Percentiles rank a stretch among this genome's conserved stretches.
phyloP scores from a whole-genome alignment of 1,140 invertebrate species.

The Semibalanus balanoides region DNA sequence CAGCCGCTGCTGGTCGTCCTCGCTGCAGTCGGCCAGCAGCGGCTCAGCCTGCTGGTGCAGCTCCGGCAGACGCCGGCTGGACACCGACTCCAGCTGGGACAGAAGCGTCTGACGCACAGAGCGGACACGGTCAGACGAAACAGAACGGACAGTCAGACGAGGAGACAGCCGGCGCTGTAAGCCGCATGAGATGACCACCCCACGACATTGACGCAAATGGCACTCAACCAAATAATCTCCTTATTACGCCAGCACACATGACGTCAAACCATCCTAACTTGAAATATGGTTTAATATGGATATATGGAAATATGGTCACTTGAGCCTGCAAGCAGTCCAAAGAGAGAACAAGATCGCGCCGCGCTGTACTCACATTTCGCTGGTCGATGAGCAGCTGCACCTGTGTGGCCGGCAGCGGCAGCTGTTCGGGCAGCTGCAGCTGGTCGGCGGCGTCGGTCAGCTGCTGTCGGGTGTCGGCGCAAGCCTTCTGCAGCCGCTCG shows the following conservation, averaged over 20 bases:
- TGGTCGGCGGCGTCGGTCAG: neutral
- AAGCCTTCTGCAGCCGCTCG: neutral
- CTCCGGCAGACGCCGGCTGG: neutral
- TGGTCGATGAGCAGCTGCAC: neutral
- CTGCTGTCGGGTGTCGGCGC: neutral
- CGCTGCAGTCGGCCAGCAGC: slow-evolving; percentile 64
- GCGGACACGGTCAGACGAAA: too few relatives aligned
- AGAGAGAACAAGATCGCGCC: too few relatives aligned
- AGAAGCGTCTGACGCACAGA: neutral
- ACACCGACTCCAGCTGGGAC: neutral
- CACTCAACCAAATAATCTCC: too few relatives aligned
- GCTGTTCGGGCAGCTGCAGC: neutral
- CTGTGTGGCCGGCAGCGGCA: neutral
- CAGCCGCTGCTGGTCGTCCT: slow-evolving; percentile 39
- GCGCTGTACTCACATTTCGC: neutral
- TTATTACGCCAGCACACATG: too few relatives aligned
- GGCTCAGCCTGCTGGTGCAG: slow-evolving; percentile 43
- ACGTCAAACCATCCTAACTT: too few relatives aligned
- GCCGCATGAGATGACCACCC: too few relatives aligned
- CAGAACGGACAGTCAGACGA: too few relatives aligned
- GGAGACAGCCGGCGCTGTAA: too few relatives aligned
- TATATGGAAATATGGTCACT: too few relatives aligned
- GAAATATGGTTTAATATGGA: too few relatives aligned
- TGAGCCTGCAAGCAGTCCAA: too few relatives aligned
- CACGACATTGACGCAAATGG: too few relatives aligned